Evolutionary conservation across 1,140 invertebrate species (phyloP).

Genomic region (Nylanderia fulva): DNA sequence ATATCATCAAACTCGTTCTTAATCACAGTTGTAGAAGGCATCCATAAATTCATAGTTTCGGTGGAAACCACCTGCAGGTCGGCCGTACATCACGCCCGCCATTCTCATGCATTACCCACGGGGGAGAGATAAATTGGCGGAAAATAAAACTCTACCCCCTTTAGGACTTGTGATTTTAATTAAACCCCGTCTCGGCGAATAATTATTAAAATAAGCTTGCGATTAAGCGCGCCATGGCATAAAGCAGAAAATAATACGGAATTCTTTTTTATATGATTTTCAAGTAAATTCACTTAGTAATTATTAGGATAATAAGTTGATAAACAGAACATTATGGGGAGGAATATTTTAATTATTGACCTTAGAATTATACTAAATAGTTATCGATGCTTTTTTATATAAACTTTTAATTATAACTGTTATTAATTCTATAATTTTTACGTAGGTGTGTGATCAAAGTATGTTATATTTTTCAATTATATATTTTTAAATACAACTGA

Average conservation of each 20-base stretch:
- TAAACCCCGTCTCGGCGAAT: conserved; percentile 14
- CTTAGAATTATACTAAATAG: no score
- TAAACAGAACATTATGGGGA: background rate
- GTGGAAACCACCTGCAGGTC: conserved; percentile 37
- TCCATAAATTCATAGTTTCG: conserved; percentile 48
- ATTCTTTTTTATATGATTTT: conserved; percentile 1
- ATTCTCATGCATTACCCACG: conserved; percentile 39
- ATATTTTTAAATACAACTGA: background rate
- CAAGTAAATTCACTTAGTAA: background rate
- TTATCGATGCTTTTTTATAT: background rate
- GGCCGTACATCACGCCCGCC: conserved; percentile 16
- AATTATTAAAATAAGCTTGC: conserved; percentile 41
- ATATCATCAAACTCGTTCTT: conserved; percentile 42
- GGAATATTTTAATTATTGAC: no score
- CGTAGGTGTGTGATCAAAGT: background rate
- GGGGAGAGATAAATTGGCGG: conserved; percentile 48
- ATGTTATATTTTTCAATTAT: background rate
- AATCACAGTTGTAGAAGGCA: conserved; percentile 25
- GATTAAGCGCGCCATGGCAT: conserved; percentile 3
- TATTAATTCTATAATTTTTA: background rate
- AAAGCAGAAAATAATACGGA: background rate
- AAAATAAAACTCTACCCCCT: conserved; percentile 37
- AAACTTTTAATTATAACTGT: background rate
- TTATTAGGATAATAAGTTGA: background rate
- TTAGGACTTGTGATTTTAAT: conserved; percentile 50